These are phyloP conservation scores for Amaurobius ferox DNA, from an alignment of 2,888 invertebrate genomes.

Conservation along the genomic window DNA sequence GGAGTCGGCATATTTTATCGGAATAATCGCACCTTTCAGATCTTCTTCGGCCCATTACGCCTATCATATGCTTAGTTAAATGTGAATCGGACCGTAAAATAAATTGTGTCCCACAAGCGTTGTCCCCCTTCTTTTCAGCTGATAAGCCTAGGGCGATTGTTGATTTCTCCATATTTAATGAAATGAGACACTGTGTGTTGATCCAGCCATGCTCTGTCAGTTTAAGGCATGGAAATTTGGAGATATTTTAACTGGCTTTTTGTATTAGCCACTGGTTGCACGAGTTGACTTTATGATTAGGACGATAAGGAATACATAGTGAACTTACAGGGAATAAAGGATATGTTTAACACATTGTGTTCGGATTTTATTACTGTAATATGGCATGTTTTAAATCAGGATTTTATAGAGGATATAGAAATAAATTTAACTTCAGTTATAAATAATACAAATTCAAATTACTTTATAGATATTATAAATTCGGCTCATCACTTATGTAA, in stretches of 20 bases:
- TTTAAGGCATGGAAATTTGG: neutral
- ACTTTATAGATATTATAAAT: too few relatives aligned
- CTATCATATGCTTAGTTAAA: neutral
- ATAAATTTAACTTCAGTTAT: too few relatives aligned
- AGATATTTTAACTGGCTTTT: neutral
- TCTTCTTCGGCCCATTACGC: neutral
- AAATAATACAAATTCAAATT: too few relatives aligned
- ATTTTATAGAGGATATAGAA: too few relatives aligned
- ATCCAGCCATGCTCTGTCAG: neutral
- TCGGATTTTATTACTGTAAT: too few relatives aligned
- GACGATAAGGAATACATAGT: too few relatives aligned
- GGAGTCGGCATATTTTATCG: neutral
- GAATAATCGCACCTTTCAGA: neutral
- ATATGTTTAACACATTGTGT: too few relatives aligned
- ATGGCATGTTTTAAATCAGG: too few relatives aligned
- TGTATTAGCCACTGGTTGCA: too few relatives aligned
- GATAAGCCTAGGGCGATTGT: neutral
- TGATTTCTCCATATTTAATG: neutral
- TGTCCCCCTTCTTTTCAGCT: neutral
- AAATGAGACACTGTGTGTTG: neutral
- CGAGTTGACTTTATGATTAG: too few relatives aligned
- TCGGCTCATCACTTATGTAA: neutral
- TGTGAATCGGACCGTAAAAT: constrained; percentile 4
- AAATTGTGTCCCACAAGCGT: neutral
- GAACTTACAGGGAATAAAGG: too few relatives aligned